phyloP scores from a whole-genome alignment of 2,888 invertebrate genomes.

The Branchellion lobata region DNA sequence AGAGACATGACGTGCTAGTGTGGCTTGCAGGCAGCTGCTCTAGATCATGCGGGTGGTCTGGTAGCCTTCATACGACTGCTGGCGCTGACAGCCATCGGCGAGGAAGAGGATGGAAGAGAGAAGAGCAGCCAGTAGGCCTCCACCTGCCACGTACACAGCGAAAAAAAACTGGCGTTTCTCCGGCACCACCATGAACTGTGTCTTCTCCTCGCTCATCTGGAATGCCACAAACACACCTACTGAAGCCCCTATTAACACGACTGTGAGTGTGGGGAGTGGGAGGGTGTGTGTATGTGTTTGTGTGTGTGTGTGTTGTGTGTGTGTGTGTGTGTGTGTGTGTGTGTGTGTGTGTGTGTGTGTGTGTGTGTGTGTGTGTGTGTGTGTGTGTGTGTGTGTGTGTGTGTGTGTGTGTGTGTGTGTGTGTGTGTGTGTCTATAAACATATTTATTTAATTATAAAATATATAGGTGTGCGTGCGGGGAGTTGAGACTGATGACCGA shows the following conservation, averaged over 20 bases:
- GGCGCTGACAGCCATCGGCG: conserved; percentile 35
- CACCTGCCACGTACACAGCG: conserved; percentile 38
- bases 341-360: conserved; percentile 38
- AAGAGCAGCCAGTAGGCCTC: conserved; percentile 37
- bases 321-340: conserved; percentile 22
- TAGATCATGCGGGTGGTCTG: conserved; percentile 41
- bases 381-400: conserved; percentile 28
- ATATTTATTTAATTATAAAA: background rate
- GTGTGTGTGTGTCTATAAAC: conserved; percentile 17
- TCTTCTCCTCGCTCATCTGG: conserved; percentile 26
- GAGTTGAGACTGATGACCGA: too few relatives aligned
- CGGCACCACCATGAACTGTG: background rate
- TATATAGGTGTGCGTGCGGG: too few relatives aligned
- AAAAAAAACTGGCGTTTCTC: conserved; percentile 23
- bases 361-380: conserved; percentile 37
- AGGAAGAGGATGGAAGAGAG: conserved; percentile 42
- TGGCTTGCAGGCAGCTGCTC: too few relatives aligned
- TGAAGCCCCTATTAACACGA: conserved; percentile 36
- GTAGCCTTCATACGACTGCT: conserved; percentile 35
- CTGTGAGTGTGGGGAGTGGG: conserved; percentile 3
- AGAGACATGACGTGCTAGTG: too few relatives aligned
- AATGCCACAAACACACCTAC: conserved; percentile 41
- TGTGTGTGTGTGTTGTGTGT: conserved; percentile 24
- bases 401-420: conserved; percentile 31
- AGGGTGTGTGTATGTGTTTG: background rate